Conservation (phyloP, 2,113 vertebrate genomes). For the Amblyopsis rosae region DNA sequence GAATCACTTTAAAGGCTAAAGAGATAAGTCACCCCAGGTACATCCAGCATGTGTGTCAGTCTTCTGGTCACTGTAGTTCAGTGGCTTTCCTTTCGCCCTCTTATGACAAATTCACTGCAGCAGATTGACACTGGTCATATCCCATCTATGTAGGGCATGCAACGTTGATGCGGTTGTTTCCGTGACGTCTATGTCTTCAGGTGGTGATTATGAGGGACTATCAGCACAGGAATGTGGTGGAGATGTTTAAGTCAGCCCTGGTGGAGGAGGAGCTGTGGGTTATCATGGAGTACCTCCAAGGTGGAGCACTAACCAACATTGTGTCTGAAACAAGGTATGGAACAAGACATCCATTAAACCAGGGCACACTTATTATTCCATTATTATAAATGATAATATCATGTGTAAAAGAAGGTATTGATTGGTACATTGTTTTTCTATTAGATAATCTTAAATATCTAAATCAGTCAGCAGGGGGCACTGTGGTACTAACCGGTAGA, state of each 20-base stretch:
- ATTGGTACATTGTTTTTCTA: constrained; percentile 12
- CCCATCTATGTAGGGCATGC: background rate
- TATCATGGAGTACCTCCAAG: constrained; percentile 98
- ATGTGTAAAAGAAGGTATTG: background rate
- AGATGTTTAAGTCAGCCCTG: constrained; percentile 98
- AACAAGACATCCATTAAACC: background rate
- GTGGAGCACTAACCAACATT: constrained; percentile 96
- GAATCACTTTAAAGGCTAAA: background rate
- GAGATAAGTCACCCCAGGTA: background rate
- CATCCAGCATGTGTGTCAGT: no score
- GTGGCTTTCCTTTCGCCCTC: no score
- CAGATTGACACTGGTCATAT: background rate
- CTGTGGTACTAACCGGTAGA: constrained; percentile 50
- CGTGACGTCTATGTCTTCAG: constrained; percentile 64
- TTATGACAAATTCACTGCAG: no score
- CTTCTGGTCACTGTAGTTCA: no score
- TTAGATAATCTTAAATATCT: constrained; percentile 33
- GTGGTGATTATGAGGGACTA: constrained; percentile 99
- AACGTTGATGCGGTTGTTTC: background rate
- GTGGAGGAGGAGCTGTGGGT: constrained; percentile 99
- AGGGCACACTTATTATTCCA: no score
- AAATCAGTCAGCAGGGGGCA: constrained; percentile 69
- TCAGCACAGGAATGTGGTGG: constrained; percentile 94
- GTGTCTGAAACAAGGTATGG: constrained; percentile 94
- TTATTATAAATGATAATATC: background rate